Evolutionary conservation across 2,113 vertebrate genomes (phyloP), one percentile per base, ranked within the genome.

Genomic region (Paracanthobrama guichenoti): DNA sequence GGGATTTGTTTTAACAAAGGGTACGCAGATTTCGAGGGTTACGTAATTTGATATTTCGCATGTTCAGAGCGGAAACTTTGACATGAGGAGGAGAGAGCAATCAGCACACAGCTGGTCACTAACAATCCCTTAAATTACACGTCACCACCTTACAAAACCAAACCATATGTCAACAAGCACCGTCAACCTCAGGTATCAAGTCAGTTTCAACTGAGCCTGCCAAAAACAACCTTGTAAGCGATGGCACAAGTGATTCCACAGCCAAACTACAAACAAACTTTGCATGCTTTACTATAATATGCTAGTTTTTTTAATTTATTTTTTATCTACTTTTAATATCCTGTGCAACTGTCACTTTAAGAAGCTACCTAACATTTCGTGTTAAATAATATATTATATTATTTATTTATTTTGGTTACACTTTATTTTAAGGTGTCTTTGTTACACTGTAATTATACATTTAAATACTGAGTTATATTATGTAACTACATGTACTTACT

Each of bases 21-120:
- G 35, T 24, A 62, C 6, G 78, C 24, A 28, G 59, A 22, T 80
- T 64, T 80, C 8, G 10, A 18, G 60, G 16, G 64, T 83, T 83
- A 79, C n/a, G 73, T 75, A 83, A 88, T 75, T 60, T 26, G 48
- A 83, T 83, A 79, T 50, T 78, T 69, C 39, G 24, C 2, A 35
- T 24, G 20, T 77, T 66, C 67, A 39, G 79, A 28, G 73, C 69
- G 55, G n/a, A 71, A 82, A 79, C 79, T 76, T 85, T 64, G 60
- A 74, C 46, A 64, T 20, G 42, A 79, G 71, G 22, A 57, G 44
- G 53, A 24, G 60, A 66, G 44, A 59, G 67, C 24, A 26, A 82
- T 6, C 76, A 0, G 79, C 69, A 60, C 28, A 64, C 73, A 81
- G 69, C 69, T 84, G 86, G 71, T 69, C 59, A 71, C 67, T 55